Base-by-base conservation (phyloP, 2,797 vertebrate genomes). In the Garrulus glandarius region DNA sequence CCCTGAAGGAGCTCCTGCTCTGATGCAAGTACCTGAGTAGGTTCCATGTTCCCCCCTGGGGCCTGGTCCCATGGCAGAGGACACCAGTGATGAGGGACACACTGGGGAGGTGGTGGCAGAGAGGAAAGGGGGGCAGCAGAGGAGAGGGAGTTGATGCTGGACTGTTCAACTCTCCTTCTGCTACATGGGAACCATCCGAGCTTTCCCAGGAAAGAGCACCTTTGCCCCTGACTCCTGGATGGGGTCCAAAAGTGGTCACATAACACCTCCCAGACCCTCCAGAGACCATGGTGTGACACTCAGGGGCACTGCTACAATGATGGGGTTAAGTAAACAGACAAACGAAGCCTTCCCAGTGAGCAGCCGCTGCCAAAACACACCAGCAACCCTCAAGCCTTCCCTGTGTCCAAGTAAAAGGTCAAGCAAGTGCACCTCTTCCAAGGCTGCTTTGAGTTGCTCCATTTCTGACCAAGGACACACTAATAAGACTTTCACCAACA, bases 281-380 rank as follows among this genome's bases (percentile, higher is more conserved):
- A 41, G 86, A 63, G 76, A 70, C 69, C 24, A 32, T 0, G 0
- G 37, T 0, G 2, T 55, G 83, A 85, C 67, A 77, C 0, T 0
- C 44, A 84, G 72, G 89, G 80, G 80, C 91, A 89, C 74, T 41
- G 49, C 34, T 52, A 84, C 60, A 91, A 75, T 27, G 61, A 75
- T 11, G 32, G 74, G 89, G 93, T 91, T 94, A 94, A 94, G 74
- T 21, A 95, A 95, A 93, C 69, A 92, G 79, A 56, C 59, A 94
- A 84, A 74, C 0, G 0, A 77, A 94, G 69, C 84, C 93, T 92
- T 86, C 81, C 69, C 67, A 92, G 80, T 5, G 29, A 95, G 68
- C 80, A 91, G 80, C 65, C 0, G 0, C 84, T 92, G 94, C 87
- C 84, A 93, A 93, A 89, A 84, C 32, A 79, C 59, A 76, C 55